Evolutionary conservation across 2,797 vertebrate species (phyloP), one percentile per base, ranked within the genome.

Genomic region (Columba guinea): DNA sequence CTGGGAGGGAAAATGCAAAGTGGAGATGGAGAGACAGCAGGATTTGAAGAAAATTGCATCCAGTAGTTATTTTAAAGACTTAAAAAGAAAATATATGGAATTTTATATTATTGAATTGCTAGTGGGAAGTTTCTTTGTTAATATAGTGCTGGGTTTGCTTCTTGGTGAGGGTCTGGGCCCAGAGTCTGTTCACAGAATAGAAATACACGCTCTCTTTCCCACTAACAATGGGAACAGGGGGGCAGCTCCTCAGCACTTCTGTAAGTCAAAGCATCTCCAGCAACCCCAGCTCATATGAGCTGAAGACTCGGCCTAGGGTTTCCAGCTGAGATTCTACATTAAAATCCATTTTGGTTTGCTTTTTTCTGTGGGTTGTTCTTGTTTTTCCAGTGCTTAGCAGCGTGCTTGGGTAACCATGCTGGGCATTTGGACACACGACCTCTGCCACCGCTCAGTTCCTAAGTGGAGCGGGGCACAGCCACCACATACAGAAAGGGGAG

Each of bases 391-490:
- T 26, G 24, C 17, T 22, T 77, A 76, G 27, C 1, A 4, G 10
- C 18, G 11, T 37, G 10, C 37, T 53, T 63, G 30, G 7, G 48
- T 69, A 60, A 46, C 28, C 32, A 32, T 35, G 39, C 28, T 48
- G 76, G 34, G 4, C 16, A 6, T 53, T 75, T 59, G 55, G 51
- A 32, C 4, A 27, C 19, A 20, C 2, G 48, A 28, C 5, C 30
- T 41, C 37, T 89, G 60, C 17, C 58, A 28, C 16, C 87, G 20
- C 35, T 77, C 46, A 39, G 16, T 18, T 85, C 30, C 10, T 21
- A 39, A 27, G 28, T 9, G 11, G 26, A 1, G 1, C 5, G 59
- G 55, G 34, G 19, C 3, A 3, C 63, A 58, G 41, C 52, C 1
- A 4, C 4, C 13, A 22, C 1, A 3, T 34, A 35, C 17, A 64